These are phyloP conservation scores for Onychomys arenicola DNA, from an alignment of 2,797 vertebrate species.

Conservation along the genomic window DNA sequence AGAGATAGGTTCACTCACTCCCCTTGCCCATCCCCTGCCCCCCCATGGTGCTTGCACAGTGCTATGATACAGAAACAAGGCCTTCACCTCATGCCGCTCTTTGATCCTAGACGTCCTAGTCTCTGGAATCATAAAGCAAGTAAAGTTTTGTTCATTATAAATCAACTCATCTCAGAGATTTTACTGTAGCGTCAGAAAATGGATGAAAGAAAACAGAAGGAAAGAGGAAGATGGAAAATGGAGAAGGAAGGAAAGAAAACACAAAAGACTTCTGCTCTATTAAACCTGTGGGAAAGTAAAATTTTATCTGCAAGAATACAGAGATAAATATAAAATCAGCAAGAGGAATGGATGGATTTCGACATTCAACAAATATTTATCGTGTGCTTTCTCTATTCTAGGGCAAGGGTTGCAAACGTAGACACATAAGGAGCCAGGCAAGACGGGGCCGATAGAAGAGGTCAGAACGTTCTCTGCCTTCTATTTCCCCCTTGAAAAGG, in stretches of 20 bases:
- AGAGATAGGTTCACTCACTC: neutral
- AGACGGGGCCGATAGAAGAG: slow-evolving; percentile 14
- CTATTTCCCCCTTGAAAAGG: neutral
- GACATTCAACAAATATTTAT: slow-evolving; percentile 74
- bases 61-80: neutral
- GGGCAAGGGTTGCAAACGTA: slow-evolving; percentile 58
- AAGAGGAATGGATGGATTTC: slow-evolving; percentile 57
- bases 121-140: neutral
- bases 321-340: slow-evolving; percentile 57
- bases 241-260: too few species aligned
- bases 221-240: neutral
- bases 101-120: neutral
- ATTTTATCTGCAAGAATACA: slow-evolving; percentile 58
- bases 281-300: slow-evolving; percentile 30
- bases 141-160: neutral
- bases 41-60: too few species aligned
- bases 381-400: slow-evolving; percentile 50
- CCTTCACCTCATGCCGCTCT: neutral
- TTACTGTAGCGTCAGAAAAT: neutral
- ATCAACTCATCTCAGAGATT: neutral
- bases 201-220: neutral
- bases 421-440: neutral
- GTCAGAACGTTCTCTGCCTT: neutral
- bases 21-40: too few species aligned
- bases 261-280: neutral